Conservation (phyloP, 2,113 vertebrate genomes). For the Pavo muticus region DNA sequence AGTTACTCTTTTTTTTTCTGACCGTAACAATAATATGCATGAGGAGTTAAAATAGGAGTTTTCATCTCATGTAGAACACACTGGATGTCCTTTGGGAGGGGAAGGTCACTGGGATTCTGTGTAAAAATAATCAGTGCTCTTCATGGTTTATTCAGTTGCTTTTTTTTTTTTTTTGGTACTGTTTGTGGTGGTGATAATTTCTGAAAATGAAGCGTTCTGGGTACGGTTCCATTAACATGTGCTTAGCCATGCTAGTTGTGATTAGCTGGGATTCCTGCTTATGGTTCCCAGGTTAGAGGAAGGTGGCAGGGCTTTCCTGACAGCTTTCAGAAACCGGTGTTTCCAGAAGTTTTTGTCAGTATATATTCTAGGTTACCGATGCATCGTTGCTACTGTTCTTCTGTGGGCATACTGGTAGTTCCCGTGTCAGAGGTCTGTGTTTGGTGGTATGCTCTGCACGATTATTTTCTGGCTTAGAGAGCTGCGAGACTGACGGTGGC, state of each 20-base stretch:
- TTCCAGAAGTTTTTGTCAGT: background rate
- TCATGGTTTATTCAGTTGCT: background rate
- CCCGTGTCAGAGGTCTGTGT: background rate
- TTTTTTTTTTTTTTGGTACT: background rate
- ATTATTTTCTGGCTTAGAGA: background rate
- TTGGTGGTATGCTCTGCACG: background rate
- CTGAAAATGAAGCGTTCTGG: background rate
- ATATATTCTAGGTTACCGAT: background rate
- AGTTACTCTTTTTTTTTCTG: background rate
- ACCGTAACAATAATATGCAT: background rate
- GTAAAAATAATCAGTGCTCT: background rate
- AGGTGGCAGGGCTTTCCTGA: background rate
- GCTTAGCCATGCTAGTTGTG: background rate
- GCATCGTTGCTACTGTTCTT: background rate
- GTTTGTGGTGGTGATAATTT: background rate
- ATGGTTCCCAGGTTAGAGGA: background rate
- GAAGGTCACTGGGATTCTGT: background rate
- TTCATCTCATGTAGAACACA: background rate
- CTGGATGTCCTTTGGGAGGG: background rate
- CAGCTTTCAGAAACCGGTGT: background rate
- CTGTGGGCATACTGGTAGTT: background rate
- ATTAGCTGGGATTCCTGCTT: background rate
- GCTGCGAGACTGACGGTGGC: background rate
- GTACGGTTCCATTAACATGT: background rate
- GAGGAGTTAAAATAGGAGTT: background rate